Evolutionary conservation across 2,113 vertebrate species (phyloP).

Genomic region (Athene noctua): DNA sequence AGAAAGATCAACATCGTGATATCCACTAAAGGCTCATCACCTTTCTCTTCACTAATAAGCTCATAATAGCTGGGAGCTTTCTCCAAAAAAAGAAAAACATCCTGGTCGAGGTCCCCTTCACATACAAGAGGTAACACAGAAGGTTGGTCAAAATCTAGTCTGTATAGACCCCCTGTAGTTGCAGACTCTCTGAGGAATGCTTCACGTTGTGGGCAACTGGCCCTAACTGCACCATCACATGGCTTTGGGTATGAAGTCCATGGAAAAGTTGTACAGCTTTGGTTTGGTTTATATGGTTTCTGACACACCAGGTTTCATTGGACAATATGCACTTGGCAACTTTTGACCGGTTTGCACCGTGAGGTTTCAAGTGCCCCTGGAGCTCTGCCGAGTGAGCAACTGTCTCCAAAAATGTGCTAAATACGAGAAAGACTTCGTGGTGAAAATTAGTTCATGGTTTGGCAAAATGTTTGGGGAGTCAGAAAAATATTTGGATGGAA

Average conservation of each 20-base stretch:
- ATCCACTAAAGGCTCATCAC: not conserved
- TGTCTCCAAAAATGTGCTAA: slow-evolving; percentile 47
- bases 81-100: not conserved
- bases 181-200: not conserved
- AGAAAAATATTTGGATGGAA: slow-evolving; percentile 44
- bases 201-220: not conserved
- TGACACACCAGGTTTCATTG: slow-evolving; percentile 1
- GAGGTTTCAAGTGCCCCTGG: slow-evolving; percentile 17
- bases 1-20: not conserved
- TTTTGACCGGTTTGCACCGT: not conserved
- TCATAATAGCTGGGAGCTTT: not conserved
- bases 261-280: slow-evolving; percentile 36
- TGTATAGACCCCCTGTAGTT: not conserved
- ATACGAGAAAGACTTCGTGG: not conserved
- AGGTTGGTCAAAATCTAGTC: not conserved
- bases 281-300: slow-evolving; percentile 37
- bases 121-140: not conserved
- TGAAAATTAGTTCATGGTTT: slow-evolving; percentile 66
- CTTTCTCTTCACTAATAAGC: not conserved
- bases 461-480: slow-evolving; percentile 50
- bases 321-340: slow-evolving; percentile 22
- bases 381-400: slow-evolving; percentile 45
- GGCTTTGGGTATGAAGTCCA: not conserved
- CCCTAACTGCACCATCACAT: not conserved
- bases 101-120: not conserved